These are phyloP conservation scores for Tyria jacobaeae DNA, from an alignment of 2,888 invertebrate genomes.

Conservation along the genomic window DNA sequence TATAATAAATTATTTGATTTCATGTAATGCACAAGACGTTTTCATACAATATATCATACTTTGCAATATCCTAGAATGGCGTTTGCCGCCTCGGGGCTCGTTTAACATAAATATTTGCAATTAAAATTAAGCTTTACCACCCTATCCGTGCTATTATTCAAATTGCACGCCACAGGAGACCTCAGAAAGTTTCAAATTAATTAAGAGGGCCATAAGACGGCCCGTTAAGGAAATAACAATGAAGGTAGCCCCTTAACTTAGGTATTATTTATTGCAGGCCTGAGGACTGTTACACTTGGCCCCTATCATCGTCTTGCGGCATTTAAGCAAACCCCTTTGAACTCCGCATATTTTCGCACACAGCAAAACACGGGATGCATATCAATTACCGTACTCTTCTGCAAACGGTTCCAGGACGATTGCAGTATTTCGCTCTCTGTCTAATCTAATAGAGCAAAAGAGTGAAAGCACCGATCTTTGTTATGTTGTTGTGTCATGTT, in stretches of 20 bases:
- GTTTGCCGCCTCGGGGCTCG: conserved; percentile 65
- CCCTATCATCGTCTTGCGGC: conserved; percentile 74
- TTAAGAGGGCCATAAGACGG: conserved; percentile 86
- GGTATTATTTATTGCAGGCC: conserved; percentile 78
- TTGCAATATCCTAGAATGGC: conserved; percentile 72
- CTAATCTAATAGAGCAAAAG: background rate
- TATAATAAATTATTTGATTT: conserved; percentile 55
- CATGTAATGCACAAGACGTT: conserved; percentile 55
- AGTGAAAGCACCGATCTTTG: background rate
- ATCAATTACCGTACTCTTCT: conserved; percentile 64
- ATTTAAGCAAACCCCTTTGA: conserved; percentile 59
- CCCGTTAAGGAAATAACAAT: conserved; percentile 86
- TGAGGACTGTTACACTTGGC: conserved; percentile 73
- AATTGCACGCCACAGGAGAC: conserved; percentile 85
- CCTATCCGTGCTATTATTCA: conserved; percentile 85
- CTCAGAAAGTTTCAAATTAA: conserved; percentile 87
- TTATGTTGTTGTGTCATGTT: no score
- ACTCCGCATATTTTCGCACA: conserved; percentile 61
- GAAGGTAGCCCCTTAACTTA: conserved; percentile 70
- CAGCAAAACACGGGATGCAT: conserved; percentile 66
- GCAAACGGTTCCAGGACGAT: conserved; percentile 45
- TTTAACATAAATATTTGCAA: conserved; percentile 87
- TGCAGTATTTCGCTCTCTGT: conserved; percentile 44
- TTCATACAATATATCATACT: conserved; percentile 75
- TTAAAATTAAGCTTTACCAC: conserved; percentile 83